phyloP scores from a whole-genome alignment of 2,113 vertebrate species.

The Pollachius pollachius region DNA sequence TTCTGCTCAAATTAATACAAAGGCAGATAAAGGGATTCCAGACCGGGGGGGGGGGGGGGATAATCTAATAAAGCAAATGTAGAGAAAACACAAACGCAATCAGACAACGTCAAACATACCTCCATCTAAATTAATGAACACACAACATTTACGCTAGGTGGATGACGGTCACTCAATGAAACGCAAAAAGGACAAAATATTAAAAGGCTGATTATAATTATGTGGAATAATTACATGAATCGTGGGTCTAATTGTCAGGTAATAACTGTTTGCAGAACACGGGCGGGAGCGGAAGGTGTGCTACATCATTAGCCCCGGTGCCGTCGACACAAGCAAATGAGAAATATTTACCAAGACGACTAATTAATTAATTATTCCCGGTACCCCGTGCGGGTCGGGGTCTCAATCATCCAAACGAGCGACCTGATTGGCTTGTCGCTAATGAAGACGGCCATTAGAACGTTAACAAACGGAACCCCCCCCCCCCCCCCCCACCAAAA shows the following conservation, averaged over 20 bases:
- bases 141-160: constrained; percentile 18
- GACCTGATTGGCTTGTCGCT: constrained; percentile 68
- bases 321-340: constrained; percentile 46
- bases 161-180: constrained; percentile 5
- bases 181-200: constrained; percentile 21
- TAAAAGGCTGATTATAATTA: constrained; percentile 38
- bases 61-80: constrained; percentile 28
- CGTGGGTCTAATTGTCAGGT: constrained; percentile 38
- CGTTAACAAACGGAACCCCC: constrained; percentile 30
- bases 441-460: constrained; percentile 54
- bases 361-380: constrained; percentile 27
- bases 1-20: constrained; percentile 64
- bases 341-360: constrained; percentile 43
- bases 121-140: constrained; percentile 10
- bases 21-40: constrained; percentile 25
- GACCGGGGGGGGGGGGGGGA: neutral
- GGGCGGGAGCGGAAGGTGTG: constrained; percentile 18
- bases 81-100: constrained; percentile 4
- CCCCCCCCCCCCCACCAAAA: neutral
- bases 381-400: constrained; percentile 24
- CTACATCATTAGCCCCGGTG: constrained; percentile 35
- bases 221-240: constrained; percentile 49
- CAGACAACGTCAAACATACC: constrained; percentile 3
- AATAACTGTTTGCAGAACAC: constrained; percentile 33
- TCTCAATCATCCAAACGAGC: constrained; percentile 50